phyloP scores from a whole-genome alignment of 2,797 vertebrate species.

The Xenopus petersii region DNA sequence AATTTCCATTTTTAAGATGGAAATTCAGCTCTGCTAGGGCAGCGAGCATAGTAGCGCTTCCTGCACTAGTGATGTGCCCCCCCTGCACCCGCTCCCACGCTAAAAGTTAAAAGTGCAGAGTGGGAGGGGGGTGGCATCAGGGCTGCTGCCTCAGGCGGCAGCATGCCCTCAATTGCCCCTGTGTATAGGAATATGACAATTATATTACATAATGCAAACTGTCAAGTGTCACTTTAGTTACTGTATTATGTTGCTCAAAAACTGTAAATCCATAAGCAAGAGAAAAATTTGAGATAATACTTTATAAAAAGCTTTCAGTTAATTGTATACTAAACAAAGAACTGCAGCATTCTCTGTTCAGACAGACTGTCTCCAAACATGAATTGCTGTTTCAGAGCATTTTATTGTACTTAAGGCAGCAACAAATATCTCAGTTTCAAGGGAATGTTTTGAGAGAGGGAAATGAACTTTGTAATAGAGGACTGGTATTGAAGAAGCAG shows the following conservation, averaged over 20 bases:
- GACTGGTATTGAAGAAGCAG: neutral
- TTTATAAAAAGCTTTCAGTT: conserved; percentile 5
- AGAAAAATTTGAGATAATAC: conserved; percentile 20
- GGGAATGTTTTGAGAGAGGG: neutral
- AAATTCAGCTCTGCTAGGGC: too few relatives aligned
- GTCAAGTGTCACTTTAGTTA: neutral
- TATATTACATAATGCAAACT: neutral
- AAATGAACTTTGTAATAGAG: conserved; percentile 8
- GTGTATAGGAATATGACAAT: too few relatives aligned
- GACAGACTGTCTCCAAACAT: conserved; percentile 15
- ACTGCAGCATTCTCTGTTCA: conserved; percentile 12
- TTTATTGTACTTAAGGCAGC: conserved; percentile 9
- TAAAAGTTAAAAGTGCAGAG: too few relatives aligned
- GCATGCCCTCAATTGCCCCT: too few relatives aligned
- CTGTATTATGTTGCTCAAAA: neutral
- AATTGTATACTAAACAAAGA: conserved; percentile 10
- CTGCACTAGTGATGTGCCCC: too few relatives aligned
- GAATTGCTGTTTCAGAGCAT: conserved; percentile 3
- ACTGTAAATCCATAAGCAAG: neutral
- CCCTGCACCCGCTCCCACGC: too few relatives aligned
- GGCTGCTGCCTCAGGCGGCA: too few relatives aligned
- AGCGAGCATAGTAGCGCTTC: too few relatives aligned
- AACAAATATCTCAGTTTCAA: conserved; percentile 17
- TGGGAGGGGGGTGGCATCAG: too few relatives aligned
- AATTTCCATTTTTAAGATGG: too few relatives aligned